Percentiles rank a stretch among this genome's conserved stretches.
phyloP scores from a whole-genome alignment of 2,888 invertebrate genomes.

The Lepidocyrtoides sp. region DNA sequence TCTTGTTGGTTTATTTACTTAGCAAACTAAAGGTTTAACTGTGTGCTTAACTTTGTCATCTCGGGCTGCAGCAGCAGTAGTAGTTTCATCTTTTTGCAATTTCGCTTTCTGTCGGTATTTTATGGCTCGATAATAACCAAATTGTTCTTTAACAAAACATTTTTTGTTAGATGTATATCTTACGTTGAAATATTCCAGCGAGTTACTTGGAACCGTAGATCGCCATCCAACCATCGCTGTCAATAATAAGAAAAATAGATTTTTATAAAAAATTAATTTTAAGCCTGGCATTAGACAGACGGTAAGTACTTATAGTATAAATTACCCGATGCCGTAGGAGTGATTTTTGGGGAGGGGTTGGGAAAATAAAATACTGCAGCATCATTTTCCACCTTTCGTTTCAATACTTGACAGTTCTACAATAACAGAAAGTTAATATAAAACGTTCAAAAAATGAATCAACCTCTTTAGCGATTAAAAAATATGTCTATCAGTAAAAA shows the following conservation, averaged over 20 bases:
- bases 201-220: conserved; percentile 60
- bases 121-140: conserved; percentile 78
- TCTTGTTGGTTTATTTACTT: background rate
- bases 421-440: background rate
- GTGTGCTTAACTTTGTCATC: conserved; percentile 51
- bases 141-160: conserved; percentile 80
- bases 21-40: conserved; percentile 82
- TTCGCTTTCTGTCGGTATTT: conserved; percentile 67
- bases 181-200: conserved; percentile 68
- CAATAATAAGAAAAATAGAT: background rate
- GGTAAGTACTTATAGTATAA: no score
- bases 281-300: background rate
- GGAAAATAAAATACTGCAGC: conserved; percentile 17
- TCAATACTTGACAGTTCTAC: background rate
- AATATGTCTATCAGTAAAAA: background rate
- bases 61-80: background rate
- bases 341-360: conserved; percentile 57
- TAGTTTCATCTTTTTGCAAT: background rate
- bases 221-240: conserved; percentile 80
- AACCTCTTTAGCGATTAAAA: background rate
- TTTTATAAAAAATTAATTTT: background rate
- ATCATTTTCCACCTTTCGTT: background rate
- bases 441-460: background rate
- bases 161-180: conserved; percentile 70
- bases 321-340: conserved; percentile 78